These are phyloP conservation scores for Cichladusa arquata DNA, from an alignment of 2,113 vertebrate genomes.

Conservation along the genomic window DNA sequence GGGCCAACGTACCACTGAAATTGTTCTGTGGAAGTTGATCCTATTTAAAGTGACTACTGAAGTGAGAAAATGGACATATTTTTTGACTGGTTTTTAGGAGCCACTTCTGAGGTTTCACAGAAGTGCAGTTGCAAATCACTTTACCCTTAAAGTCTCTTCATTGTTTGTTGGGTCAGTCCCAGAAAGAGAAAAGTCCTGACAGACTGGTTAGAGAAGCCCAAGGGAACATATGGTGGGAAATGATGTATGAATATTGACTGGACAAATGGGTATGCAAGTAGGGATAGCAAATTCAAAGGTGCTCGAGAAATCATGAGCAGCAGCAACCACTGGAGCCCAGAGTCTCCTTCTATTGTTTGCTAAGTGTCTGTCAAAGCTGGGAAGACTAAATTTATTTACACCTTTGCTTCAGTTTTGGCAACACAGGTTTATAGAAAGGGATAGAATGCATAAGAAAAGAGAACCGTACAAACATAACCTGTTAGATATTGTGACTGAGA, in stretches of 20 bases:
- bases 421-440: background rate
- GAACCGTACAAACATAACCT: background rate
- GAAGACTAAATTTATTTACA: background rate
- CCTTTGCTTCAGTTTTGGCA: background rate
- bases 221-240: background rate
- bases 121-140: background rate
- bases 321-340: background rate
- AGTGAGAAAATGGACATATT: background rate
- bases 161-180: background rate
- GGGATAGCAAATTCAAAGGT: background rate
- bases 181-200: background rate
- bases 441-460: background rate
- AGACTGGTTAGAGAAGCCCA: background rate
- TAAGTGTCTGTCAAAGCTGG: background rate
- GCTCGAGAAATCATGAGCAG: background rate
- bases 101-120: background rate
- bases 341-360: background rate
- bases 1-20: background rate
- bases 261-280: rapidly evolving
- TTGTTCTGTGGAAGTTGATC: background rate
- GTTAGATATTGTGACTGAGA: background rate
- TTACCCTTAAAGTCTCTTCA: background rate
- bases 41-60: background rate
- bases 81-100: background rate
- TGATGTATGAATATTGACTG: background rate